phyloP scores from a whole-genome alignment of 1,140 invertebrate species.

The Psilanteris sp. region DNA sequence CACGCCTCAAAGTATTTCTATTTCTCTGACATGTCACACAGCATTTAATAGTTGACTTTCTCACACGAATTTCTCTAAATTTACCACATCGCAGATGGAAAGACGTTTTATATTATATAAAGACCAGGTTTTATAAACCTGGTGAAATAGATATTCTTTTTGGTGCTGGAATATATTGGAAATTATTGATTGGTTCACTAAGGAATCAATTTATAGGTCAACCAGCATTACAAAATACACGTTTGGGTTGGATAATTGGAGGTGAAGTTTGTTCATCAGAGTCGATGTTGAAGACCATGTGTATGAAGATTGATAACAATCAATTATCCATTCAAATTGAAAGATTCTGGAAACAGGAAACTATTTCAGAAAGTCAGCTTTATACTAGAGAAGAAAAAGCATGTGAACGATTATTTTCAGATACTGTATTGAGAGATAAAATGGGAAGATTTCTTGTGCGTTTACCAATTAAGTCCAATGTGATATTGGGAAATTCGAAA shows the following conservation, averaged over 20 bases:
- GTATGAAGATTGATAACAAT: not conserved
- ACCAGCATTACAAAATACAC: slow-evolving; percentile 20
- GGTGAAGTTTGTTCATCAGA: not conserved
- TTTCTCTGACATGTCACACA: no score
- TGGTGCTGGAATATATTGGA: no score
- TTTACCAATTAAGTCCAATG: not conserved
- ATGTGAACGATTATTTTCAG: slow-evolving; percentile 9
- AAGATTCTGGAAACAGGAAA: slow-evolving; percentile 16
- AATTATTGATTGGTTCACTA: no score
- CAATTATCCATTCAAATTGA: slow-evolving; percentile 6
- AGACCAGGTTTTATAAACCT: no score
- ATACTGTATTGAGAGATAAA: slow-evolving; percentile 4
- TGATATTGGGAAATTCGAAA: slow-evolving; percentile 36
- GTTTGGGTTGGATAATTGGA: slow-evolving; percentile 17
- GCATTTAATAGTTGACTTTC: no score
- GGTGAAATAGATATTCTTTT: no score
- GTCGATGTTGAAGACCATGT: not conserved
- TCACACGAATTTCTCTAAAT: no score
- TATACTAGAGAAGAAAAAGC: slow-evolving; percentile 3
- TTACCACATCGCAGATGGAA: no score
- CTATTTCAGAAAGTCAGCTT: not conserved
- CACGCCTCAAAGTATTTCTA: no score
- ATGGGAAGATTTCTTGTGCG: slow-evolving; percentile 11
- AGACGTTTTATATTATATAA: no score
- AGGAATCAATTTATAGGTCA: no score